Evolutionary conservation across 2,888 invertebrate genomes (phyloP).

Genomic region (Leucophora obtusa): DNA sequence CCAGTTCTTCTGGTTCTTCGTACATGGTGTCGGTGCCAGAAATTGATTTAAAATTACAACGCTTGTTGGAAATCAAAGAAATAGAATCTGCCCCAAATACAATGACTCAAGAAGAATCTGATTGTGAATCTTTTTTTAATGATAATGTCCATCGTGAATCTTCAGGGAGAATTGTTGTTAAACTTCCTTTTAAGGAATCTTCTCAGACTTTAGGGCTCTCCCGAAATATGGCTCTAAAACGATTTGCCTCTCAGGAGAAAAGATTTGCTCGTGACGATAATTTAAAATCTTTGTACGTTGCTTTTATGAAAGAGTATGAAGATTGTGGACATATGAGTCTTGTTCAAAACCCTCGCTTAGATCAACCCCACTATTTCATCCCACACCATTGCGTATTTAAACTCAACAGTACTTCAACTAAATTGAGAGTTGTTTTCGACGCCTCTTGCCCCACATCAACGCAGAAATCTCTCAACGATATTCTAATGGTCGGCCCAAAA

Average conservation of each 20-base stretch:
- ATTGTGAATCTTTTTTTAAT: conserved; percentile 40
- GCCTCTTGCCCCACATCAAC: too few relatives aligned
- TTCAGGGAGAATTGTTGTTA: conserved; percentile 30
- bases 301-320: too few relatives aligned
- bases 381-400: conserved; percentile 26
- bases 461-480: too few relatives aligned
- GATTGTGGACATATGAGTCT: conserved; percentile 31
- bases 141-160: conserved; percentile 25
- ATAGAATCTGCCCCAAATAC: background rate
- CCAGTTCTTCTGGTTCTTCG: conserved; percentile 20
- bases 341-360: background rate
- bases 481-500: conserved; percentile 21
- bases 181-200: conserved; percentile 56
- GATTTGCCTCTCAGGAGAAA: too few relatives aligned
- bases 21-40: too few relatives aligned
- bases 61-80: conserved; percentile 28
- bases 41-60: conserved; percentile 21
- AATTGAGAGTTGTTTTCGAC: too few relatives aligned
- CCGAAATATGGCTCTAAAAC: too few relatives aligned
- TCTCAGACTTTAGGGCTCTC: conserved; percentile 44
- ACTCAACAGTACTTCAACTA: conserved; percentile 16
- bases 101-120: conserved; percentile 36
- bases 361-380: conserved; percentile 18
- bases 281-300: too few relatives aligned
- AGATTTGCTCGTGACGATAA: too few relatives aligned